These are phyloP conservation scores for Perizoma flavofasciatum DNA, from an alignment of 2,888 invertebrate genomes.

Conservation along the genomic window DNA sequence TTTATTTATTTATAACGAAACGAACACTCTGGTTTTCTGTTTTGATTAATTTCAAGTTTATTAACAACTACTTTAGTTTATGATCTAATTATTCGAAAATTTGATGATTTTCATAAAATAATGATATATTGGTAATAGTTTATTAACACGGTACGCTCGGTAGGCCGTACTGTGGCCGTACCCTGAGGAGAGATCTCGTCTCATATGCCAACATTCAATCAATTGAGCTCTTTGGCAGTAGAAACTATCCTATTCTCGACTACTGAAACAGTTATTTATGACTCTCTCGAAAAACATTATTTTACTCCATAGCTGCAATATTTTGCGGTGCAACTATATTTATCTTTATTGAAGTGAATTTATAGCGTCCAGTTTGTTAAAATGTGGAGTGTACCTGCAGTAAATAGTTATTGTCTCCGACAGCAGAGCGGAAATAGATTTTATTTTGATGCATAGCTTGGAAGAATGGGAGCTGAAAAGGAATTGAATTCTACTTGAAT, in stretches of 20 bases:
- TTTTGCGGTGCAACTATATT: slow-evolving; percentile 37
- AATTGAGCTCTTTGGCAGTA: not conserved
- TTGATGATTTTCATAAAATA: too few species aligned
- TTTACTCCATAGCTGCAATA: slow-evolving; percentile 37
- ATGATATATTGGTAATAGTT: too few species aligned
- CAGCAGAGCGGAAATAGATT: slow-evolving; percentile 26
- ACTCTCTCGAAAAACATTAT: slow-evolving; percentile 40
- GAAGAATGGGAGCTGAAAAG: slow-evolving; percentile 4
- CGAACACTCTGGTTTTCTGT: too few species aligned
- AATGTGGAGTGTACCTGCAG: slow-evolving; percentile 23
- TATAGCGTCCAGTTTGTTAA: slow-evolving; percentile 30
- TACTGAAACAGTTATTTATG: slow-evolving; percentile 42
- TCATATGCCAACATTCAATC: too few species aligned
- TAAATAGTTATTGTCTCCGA: slow-evolving; percentile 25
- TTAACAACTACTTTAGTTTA: too few species aligned
- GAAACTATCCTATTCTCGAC: slow-evolving; percentile 12
- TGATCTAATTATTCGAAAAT: too few species aligned
- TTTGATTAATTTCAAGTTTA: too few species aligned
- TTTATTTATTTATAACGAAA: too few species aligned
- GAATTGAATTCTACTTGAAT: slow-evolving; percentile 4
- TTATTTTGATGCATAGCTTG: slow-evolving; percentile 10
- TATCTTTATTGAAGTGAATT: slow-evolving; percentile 28
- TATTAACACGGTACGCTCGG: too few species aligned
- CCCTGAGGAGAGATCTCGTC: too few species aligned
- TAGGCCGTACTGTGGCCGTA: too few species aligned